A percentile compares a stretch with the other conserved stretches of the same genome.
Evolutionary conservation across 2,797 vertebrate genomes (phyloP).

Genomic region (Karalla daura): DNA sequence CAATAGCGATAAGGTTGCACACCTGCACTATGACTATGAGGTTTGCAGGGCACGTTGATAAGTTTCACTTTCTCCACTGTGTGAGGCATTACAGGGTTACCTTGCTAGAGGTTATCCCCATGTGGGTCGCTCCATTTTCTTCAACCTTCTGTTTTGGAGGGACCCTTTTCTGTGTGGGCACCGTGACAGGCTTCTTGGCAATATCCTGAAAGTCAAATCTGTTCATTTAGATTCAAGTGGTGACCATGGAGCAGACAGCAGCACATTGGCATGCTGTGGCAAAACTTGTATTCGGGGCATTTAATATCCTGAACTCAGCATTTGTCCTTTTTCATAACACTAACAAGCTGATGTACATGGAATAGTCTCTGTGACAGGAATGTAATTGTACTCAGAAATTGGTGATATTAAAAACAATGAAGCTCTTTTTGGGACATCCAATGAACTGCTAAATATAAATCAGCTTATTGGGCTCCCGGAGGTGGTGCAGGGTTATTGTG

Average conservation of each 20-base stretch:
- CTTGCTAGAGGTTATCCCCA: conserved; percentile 71
- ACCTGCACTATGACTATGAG: too few species aligned
- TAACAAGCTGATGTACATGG: conserved; percentile 38
- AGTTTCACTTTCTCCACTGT: conserved; percentile 34
- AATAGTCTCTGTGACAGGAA: not conserved
- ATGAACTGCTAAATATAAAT: conserved; percentile 2
- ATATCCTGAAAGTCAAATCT: conserved; percentile 85
- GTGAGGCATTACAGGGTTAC: conserved; percentile 66
- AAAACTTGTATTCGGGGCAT: conserved; percentile 51
- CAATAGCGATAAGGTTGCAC: too few species aligned
- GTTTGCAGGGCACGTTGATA: too few species aligned
- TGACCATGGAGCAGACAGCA: conserved; percentile 73
- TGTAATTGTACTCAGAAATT: too few species aligned
- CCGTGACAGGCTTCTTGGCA: conserved; percentile 82
- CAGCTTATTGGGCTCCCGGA: not conserved
- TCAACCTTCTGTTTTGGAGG: conserved; percentile 73
- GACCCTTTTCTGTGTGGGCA: conserved; percentile 66
- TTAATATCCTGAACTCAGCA: conserved; percentile 56
- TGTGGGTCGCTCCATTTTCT: conserved; percentile 73
- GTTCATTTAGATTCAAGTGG: conserved; percentile 89
- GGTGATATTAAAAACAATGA: too few species aligned
- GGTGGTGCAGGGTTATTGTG: conserved; percentile 6
- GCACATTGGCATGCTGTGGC: conserved; percentile 70
- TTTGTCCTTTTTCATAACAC: conserved; percentile 43
- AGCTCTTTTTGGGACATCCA: conserved; percentile 1